phyloP scores from a whole-genome alignment of 1,140 invertebrate species.

The Diprion similis region DNA sequence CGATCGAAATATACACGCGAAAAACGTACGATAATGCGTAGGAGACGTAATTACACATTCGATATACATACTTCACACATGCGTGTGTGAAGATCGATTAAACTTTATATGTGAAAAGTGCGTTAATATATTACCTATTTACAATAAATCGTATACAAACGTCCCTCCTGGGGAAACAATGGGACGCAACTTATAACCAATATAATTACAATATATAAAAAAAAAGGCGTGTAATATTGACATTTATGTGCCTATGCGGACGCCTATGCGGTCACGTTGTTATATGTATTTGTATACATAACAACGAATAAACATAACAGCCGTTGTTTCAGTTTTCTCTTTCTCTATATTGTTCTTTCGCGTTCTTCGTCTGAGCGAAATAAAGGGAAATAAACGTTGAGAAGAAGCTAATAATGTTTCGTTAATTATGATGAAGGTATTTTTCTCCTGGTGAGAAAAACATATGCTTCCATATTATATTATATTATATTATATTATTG shows the following conservation, averaged over 20 bases:
- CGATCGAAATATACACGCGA: too few species aligned
- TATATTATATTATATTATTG: conserved; percentile 6
- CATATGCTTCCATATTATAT: conserved; percentile 46
- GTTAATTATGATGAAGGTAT: conserved; percentile 37
- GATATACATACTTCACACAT: too few species aligned
- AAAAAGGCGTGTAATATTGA: neutral
- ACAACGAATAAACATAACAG: conserved; percentile 14
- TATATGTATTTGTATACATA: neutral
- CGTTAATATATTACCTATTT: too few species aligned
- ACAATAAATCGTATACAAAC: too few species aligned
- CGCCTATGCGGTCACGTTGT: neutral
- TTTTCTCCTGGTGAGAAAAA: conserved; percentile 50
- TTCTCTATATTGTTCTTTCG: neutral
- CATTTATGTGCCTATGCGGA: neutral
- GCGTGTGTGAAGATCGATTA: too few species aligned
- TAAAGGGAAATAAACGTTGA: too few species aligned
- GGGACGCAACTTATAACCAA: too few species aligned
- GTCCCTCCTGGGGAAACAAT: too few species aligned
- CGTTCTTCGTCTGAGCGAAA: neutral
- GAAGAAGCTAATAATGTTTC: neutral
- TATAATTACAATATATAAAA: too few species aligned
- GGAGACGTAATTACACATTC: too few species aligned
- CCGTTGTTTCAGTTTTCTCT: neutral
- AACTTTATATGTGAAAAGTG: too few species aligned
- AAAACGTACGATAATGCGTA: too few species aligned